Conservation (phyloP, 2,113 vertebrate genomes). For the Sphaerodactylus townsendi region DNA sequence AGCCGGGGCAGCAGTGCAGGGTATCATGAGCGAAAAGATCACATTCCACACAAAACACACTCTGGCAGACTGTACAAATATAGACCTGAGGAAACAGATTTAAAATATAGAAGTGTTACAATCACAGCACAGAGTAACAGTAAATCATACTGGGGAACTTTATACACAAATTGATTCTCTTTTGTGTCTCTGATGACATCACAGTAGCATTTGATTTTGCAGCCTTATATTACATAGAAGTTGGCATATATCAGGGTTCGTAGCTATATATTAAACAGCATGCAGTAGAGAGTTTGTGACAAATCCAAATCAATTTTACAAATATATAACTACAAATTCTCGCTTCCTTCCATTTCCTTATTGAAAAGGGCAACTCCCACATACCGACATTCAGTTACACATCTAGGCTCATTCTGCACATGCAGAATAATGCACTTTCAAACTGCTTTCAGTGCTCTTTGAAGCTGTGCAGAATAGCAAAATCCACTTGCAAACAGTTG, state of each 20-base stretch:
- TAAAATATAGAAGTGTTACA: conserved; percentile 22
- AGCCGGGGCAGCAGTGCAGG: conserved; percentile 94
- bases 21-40: conserved; percentile 93
- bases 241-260: background rate
- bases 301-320: background rate
- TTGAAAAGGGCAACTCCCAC: background rate
- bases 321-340: background rate
- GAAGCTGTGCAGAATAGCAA: too few species aligned
- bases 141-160: background rate
- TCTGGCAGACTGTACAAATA: conserved; percentile 81
- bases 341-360: background rate
- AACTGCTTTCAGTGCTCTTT: too few species aligned
- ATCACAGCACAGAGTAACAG: background rate
- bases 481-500: too few species aligned
- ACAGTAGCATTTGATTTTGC: background rate
- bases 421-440: too few species aligned
- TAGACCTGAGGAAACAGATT: conserved; percentile 78
- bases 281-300: too few species aligned
- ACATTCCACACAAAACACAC: conserved; percentile 90
- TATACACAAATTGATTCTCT: background rate
- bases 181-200: background rate
- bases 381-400: background rate
- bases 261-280: background rate
- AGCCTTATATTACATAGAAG: background rate
- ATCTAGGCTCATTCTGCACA: too few species aligned